Percentiles rank a stretch among this genome's conserved stretches.
Conservation (phyloP, 1,140 invertebrate species). For the Lutraria rhynchaena region DNA sequence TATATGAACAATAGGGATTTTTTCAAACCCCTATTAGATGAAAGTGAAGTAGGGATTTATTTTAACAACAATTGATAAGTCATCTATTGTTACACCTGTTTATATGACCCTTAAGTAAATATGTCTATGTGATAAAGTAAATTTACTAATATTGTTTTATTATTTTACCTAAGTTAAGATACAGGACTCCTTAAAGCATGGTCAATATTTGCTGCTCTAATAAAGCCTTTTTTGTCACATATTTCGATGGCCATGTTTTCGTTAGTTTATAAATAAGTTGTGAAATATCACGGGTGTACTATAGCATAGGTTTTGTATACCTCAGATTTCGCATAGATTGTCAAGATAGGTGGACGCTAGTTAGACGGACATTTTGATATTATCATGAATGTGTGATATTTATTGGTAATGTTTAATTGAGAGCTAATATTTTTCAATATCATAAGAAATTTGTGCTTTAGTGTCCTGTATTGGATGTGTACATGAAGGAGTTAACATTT, state of each 20-base stretch:
- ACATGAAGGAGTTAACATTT: too few species aligned
- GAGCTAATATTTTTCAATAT: not conserved
- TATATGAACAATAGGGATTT: too few species aligned
- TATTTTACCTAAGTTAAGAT: conserved; percentile 45
- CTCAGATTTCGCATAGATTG: not conserved
- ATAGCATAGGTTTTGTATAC: not conserved
- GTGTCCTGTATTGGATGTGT: too few species aligned
- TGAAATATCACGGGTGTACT: not conserved
- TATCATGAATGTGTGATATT: not conserved
- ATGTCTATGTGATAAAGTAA: too few species aligned
- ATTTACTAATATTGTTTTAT: conserved; percentile 1
- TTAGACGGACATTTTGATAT: not conserved
- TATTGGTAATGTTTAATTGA: not conserved
- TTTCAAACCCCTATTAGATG: too few species aligned
- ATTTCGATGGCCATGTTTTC: conserved; percentile 8
- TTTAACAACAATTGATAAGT: too few species aligned
- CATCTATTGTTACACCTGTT: too few species aligned
- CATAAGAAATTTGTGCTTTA: too few species aligned
- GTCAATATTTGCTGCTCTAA: conserved; percentile 54
- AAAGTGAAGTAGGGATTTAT: too few species aligned
- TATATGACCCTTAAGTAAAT: too few species aligned
- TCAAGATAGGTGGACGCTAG: not conserved
- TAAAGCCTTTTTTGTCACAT: conserved; percentile 38
- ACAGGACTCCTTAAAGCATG: not conserved
- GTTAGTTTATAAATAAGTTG: not conserved